Base-by-base conservation (phyloP, 2,797 vertebrate species). In the Halcyon leucocephala region DNA sequence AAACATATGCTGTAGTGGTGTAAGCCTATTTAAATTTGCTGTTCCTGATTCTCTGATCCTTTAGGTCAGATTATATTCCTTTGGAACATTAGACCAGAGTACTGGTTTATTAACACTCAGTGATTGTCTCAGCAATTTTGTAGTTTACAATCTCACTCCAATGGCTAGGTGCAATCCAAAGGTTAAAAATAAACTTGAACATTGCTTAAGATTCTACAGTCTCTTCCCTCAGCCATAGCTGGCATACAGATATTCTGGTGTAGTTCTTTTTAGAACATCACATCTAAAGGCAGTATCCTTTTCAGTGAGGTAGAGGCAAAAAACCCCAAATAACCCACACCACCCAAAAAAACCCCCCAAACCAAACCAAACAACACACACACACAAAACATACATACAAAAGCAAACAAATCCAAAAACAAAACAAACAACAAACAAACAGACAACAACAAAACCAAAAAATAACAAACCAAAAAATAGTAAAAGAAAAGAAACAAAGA, bases 51-150 rank as follows among this genome's bases (percentile, higher is more conserved):
- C 12, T 46, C 66, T 91, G 48, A 58, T 62, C 46, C 24, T 70
- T 73, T 48, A 82, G 12, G 16, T 90, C n/a, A 54, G 42, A 69
- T 76, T 92, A n/a, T 51, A 62, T 35, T 86, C 26, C 31, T 70
- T 95, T 87, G 79, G 78, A 91, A 72, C 51, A 44, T 18, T 66
- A 65, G 35, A 74, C 79, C 74, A 85, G 84, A 74, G 28, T 66
- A 79, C 37, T 73, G 52, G 46, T 17, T 84, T 11, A 65, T 3
- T 85, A 79, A 69, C 57, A 54, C 29, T 44, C 49, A 46, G 29
- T 71, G 48, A 57, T 26, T 31, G 28, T 12, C 74, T 80, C 73
- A 54, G 62, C 28, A 79, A 1, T 52, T 74, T 29, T 85, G 48
- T 33, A 85, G 71, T 66, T 82, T 58, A 51, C 39, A 70, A 0